Percentiles rank a stretch among this genome's conserved stretches.
Conservation (phyloP, 1,140 invertebrate species). For the Temnothorax longispinosus region DNA sequence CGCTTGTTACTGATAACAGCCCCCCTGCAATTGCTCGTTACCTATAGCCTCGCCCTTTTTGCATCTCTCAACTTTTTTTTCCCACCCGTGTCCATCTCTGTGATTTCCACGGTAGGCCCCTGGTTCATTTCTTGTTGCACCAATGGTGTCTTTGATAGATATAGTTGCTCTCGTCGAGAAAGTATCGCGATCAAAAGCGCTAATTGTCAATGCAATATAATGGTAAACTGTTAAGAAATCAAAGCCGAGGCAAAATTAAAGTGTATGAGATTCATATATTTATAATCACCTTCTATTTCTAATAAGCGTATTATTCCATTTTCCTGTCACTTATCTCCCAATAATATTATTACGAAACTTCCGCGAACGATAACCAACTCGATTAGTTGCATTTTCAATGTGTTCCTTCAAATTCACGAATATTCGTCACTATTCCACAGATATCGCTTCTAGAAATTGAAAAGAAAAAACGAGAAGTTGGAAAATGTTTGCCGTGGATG, state of each 20-base stretch:
- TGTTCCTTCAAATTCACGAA: background rate
- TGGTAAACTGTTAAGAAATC: background rate
- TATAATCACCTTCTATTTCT: background rate
- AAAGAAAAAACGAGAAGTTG: background rate
- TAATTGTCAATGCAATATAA: background rate
- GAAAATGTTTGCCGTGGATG: conserved; percentile 9
- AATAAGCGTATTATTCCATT: background rate
- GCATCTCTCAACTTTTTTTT: background rate
- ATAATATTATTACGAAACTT: background rate
- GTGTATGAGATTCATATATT: background rate
- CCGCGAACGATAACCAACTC: conserved; percentile 9
- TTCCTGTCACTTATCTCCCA: background rate
- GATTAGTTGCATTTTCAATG: conserved; percentile 58
- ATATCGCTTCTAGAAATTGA: background rate
- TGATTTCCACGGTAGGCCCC: conserved; percentile 26
- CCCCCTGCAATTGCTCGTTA: conserved; percentile 67
- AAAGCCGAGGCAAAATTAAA: background rate
- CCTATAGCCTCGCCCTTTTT: conserved; percentile 32
- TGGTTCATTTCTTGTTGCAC: conserved; percentile 7
- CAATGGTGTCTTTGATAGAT: conserved; percentile 5
- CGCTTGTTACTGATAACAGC: conserved; percentile 70
- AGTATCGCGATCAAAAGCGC: background rate
- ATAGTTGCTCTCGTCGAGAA: background rate
- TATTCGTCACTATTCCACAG: background rate
- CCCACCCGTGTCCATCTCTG: background rate